Conservation (phyloP, 2,113 vertebrate species). For the Suricata suricatta region DNA sequence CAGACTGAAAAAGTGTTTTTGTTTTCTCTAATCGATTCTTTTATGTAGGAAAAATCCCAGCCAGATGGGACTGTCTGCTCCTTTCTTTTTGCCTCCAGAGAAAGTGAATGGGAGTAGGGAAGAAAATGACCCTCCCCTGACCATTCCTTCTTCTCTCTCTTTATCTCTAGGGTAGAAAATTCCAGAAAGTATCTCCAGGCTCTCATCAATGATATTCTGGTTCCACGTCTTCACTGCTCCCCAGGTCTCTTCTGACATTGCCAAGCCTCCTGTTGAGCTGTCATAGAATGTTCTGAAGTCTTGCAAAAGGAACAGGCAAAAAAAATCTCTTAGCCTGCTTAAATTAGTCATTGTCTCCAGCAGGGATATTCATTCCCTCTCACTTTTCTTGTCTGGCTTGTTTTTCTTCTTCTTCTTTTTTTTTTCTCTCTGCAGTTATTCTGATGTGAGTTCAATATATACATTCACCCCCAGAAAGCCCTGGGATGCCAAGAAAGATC, state of each 20-base stretch:
- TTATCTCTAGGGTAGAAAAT: neutral
- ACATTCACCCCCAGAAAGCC: neutral
- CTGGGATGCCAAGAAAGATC: neutral
- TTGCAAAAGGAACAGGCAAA: neutral
- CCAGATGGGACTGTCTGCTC: neutral
- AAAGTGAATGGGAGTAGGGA: neutral
- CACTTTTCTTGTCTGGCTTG: neutral
- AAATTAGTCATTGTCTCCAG: slow-evolving; percentile 33
- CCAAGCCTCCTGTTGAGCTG: neutral
- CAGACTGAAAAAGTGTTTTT: neutral
- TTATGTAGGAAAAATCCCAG: neutral
- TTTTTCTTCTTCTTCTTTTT: neutral
- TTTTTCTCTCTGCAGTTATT: neutral
- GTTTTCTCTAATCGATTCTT: neutral
- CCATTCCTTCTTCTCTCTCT: neutral
- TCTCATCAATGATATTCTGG: neutral
- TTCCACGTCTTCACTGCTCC: neutral
- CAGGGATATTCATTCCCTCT: neutral
- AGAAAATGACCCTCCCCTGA: neutral
- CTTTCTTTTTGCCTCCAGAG: neutral
- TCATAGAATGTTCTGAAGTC: slow-evolving; percentile 45
- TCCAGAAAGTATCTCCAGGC: neutral
- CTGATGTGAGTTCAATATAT: neutral
- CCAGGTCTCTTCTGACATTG: neutral
- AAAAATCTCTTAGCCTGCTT: neutral